Percentiles rank a stretch among this genome's conserved stretches.
phyloP scores from a whole-genome alignment of 2,113 vertebrate species.

The Eptatretus burgeri region DNA sequence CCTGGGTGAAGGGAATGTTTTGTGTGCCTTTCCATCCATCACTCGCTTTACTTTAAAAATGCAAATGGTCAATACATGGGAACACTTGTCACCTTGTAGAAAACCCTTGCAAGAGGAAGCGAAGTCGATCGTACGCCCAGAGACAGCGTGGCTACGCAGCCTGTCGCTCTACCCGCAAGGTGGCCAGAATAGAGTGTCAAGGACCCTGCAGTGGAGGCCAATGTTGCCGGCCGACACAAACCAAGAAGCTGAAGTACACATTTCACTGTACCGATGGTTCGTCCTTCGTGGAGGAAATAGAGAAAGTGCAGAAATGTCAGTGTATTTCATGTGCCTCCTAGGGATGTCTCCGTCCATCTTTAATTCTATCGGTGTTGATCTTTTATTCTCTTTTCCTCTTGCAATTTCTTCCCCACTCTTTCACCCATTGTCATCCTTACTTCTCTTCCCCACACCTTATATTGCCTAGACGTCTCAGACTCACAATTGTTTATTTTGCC shows the following conservation, averaged over 20 bases:
- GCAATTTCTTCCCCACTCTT: too few relatives aligned
- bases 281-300: slow-evolving; percentile 79
- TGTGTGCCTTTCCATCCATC: too few relatives aligned
- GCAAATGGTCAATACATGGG: background rate
- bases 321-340: slow-evolving; percentile 58
- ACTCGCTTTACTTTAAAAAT: too few relatives aligned
- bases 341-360: slow-evolving; percentile 9
- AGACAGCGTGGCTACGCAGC: slow-evolving; percentile 93
- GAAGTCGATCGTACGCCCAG: slow-evolving; percentile 83
- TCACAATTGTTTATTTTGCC: too few relatives aligned
- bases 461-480: too few relatives aligned
- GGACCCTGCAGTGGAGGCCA: slow-evolving; percentile 39
- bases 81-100: slow-evolving; percentile 21
- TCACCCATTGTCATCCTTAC: too few relatives aligned
- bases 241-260: slow-evolving; percentile 89
- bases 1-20: too few relatives aligned
- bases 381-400: too few relatives aligned
- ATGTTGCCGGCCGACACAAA: slow-evolving; percentile 63
- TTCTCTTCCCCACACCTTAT: too few relatives aligned
- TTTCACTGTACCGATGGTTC: slow-evolving; percentile 93
- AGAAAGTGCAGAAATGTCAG: slow-evolving; percentile 87
- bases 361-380: too few relatives aligned
- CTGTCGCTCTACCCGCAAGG: slow-evolving; percentile 94
- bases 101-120: slow-evolving; percentile 88
- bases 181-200: slow-evolving; percentile 65